Evolutionary conservation across 1,140 invertebrate species (phyloP).

Genomic region (Spodoptera frugiperda): DNA sequence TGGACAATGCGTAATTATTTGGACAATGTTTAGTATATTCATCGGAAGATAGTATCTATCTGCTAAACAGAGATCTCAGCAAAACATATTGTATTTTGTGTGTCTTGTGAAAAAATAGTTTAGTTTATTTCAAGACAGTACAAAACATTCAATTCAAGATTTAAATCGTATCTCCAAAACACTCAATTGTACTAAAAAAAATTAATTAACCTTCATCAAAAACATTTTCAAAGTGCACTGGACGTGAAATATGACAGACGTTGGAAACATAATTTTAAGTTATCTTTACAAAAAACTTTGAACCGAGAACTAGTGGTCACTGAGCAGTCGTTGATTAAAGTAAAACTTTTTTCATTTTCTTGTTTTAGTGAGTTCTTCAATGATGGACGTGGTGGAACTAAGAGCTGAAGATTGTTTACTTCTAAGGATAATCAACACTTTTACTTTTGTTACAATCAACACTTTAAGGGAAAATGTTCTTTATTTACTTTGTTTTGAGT

Average conservation of each 20-base stretch:
- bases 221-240: not conserved
- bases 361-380: constrained; percentile 43
- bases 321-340: constrained; percentile 47
- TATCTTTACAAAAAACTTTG: constrained; percentile 30
- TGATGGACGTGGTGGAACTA: constrained; percentile 31
- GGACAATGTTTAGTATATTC: too few species aligned
- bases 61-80: too few species aligned
- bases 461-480: not conserved
- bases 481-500: too few species aligned
- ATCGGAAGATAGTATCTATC: too few species aligned
- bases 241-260: constrained; percentile 33
- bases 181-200: too few species aligned
- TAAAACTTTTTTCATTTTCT: constrained; percentile 52
- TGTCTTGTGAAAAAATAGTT: too few species aligned
- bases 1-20: too few species aligned
- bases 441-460: constrained; percentile 5
- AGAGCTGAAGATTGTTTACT: constrained; percentile 16
- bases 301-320: constrained; percentile 41
- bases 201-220: not conserved
- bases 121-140: too few species aligned
- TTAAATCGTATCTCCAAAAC: too few species aligned
- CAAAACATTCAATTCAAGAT: too few species aligned
- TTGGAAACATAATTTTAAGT: constrained; percentile 44
- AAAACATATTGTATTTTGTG: too few species aligned
- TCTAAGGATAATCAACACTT: constrained; percentile 6